Evolutionary conservation across 35 echinoderm and acorn worm genomes (phyloP).

Genomic region (Apostichopus californicus): DNA sequence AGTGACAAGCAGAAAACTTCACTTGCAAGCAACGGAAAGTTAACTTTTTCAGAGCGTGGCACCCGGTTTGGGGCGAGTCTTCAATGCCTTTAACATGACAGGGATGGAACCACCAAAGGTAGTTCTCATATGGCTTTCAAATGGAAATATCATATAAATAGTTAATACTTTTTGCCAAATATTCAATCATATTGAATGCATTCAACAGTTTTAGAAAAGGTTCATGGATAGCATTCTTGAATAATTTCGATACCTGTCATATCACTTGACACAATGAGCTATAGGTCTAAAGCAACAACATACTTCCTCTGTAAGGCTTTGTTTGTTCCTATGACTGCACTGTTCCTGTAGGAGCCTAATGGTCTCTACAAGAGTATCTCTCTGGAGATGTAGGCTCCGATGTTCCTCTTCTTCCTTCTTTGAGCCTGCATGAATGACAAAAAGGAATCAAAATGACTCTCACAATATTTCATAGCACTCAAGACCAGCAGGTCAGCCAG

Average conservation of each 20-base stretch:
- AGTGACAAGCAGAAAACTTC: too few species aligned
- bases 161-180: background rate
- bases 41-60: too few species aligned
- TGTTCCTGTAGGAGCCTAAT: slow-evolving; percentile 35
- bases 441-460: too few species aligned
- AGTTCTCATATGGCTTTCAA: background rate
- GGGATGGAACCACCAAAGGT: too few species aligned
- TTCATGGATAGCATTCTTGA: background rate
- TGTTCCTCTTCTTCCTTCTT: slow-evolving; percentile 17
- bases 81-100: too few species aligned
- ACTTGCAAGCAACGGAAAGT: too few species aligned
- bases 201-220: background rate
- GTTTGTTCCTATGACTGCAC: background rate
- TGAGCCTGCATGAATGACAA: background rate
- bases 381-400: slow-evolving; percentile 28
- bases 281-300: background rate
- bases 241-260: background rate
- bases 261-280: background rate
- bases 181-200: background rate
- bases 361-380: slow-evolving; percentile 45
- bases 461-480: too few species aligned
- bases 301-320: background rate
- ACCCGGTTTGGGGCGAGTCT: too few species aligned
- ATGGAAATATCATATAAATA: background rate
- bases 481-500: too few species aligned